These are phyloP conservation scores for Aphidoletes aphidimyza DNA, from an alignment of 2,888 invertebrate species.

Conservation along the genomic window DNA sequence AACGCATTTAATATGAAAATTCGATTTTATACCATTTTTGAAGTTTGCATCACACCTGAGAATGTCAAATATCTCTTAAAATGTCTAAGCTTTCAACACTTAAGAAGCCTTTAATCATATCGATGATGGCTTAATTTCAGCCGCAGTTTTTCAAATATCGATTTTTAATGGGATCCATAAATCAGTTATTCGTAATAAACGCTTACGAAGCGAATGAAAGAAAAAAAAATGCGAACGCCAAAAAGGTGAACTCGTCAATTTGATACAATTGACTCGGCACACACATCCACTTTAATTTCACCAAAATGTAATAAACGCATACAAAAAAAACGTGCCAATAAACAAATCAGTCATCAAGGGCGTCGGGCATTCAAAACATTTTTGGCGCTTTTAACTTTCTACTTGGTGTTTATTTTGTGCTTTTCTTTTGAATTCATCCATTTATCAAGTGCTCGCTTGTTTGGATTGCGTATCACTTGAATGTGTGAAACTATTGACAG, in stretches of 20 bases:
- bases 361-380: slow-evolving; percentile 4
- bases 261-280: neutral
- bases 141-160: neutral
- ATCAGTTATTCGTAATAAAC: slow-evolving; percentile 29
- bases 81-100: slow-evolving; percentile 32
- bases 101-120: neutral
- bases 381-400: slow-evolving; percentile 12
- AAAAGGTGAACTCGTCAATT: neutral
- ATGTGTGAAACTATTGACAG: slow-evolving; percentile 51
- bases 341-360: slow-evolving; percentile 11
- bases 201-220: neutral
- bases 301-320: neutral
- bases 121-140: slow-evolving; percentile 13
- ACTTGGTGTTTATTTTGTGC: neutral
- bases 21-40: neutral
- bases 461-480: too few relatives aligned
- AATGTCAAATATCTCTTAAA: neutral
- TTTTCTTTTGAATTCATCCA: neutral
- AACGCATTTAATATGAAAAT: neutral
- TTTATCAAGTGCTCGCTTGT: neutral
- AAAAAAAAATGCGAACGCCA: neutral
- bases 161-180: slow-evolving; percentile 44
- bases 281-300: too few relatives aligned
- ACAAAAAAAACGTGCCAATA: slow-evolving; percentile 17
- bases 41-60: too few relatives aligned